Base-by-base conservation (phyloP, 2,113 vertebrate species). In the Hyperopisus bebe region DNA sequence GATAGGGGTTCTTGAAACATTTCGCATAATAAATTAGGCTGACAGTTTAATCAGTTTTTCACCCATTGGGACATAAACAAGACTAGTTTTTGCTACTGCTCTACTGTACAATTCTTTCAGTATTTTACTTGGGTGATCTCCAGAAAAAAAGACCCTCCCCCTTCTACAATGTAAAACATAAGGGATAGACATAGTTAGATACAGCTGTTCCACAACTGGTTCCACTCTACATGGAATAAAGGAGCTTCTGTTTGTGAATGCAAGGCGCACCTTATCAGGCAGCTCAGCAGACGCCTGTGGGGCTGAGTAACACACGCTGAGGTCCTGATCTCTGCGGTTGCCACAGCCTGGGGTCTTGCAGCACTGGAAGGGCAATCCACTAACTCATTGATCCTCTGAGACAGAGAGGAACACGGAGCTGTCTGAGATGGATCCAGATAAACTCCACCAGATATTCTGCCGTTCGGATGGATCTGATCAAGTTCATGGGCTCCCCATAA, bases 121-220 rank as follows among this genome's bases (percentile, higher is more conserved):
- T 90, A 70, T 89, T 90, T 84, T 66, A 82, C 89, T 90, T 92
- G 90, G 89, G 44, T 86, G 85, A 10, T 66, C 24, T 88, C 91
- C 90, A 91, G 66, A 35, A 47, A 89, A 47, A 89, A 85, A 31
- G 90, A 53, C n/a, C 55, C 90, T 77, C 48, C 50, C 62, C 55
- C 58, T 31, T 70, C 80, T 86, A 74, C 90, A 90, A 91, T 91
- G 86, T 53, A 89, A 91, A 92, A 91, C 90, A 92, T 85, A 91
- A 88, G 86, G 88, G 46, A 70, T 80, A 42, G 88, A 89, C 62
- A 19, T 90, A 91, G 90, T 91, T 93, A 50, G 86, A 91, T 91
- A 83, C 91, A 91, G 90, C 92, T 93, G 90, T 91, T 47, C 24
- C 74, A 84, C 87, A 90, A 88, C 87, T 90, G 86, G 48, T 90